Conservation (phyloP, 2,797 vertebrate genomes). For the Hyperoplus lanceolatus region DNA sequence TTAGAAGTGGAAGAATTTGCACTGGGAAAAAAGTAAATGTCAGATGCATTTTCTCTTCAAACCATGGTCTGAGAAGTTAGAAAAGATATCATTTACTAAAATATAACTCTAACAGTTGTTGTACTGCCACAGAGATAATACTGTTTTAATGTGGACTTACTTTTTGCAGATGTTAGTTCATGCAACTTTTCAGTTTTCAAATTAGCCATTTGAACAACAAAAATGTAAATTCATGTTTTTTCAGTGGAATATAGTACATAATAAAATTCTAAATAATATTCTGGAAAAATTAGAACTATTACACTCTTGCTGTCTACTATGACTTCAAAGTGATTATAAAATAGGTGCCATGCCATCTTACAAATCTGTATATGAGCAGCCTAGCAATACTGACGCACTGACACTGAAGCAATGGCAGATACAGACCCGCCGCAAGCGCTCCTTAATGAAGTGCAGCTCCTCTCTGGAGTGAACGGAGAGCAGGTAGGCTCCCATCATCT, state of each 20-base stretch:
- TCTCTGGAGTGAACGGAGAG: constrained; percentile 89
- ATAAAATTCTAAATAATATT: not conserved
- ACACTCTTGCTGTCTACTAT: not conserved
- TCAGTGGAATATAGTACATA: too few species aligned
- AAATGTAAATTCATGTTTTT: not conserved
- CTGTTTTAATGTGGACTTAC: not conserved
- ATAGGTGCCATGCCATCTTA: not conserved
- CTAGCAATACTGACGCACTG: not conserved
- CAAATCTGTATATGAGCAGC: not conserved
- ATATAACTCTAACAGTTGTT: not conserved
- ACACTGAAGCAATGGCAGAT: not conserved
- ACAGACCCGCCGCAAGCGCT: constrained; percentile 88
- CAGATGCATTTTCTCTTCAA: not conserved
- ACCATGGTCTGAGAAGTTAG: too few species aligned
- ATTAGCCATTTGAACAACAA: not conserved
- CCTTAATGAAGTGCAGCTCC: constrained; percentile 91
- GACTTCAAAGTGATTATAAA: not conserved
- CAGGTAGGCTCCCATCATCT: constrained; percentile 88
- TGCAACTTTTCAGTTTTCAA: not conserved
- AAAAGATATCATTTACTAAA: not conserved
- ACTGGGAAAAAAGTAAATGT: not conserved
- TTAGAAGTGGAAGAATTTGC: not conserved
- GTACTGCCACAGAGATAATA: not conserved
- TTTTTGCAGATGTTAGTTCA: not conserved
- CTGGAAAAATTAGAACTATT: not conserved